Evolutionary conservation across 2,113 vertebrate species (phyloP).

Genomic region (Aegithalos caudatus): DNA sequence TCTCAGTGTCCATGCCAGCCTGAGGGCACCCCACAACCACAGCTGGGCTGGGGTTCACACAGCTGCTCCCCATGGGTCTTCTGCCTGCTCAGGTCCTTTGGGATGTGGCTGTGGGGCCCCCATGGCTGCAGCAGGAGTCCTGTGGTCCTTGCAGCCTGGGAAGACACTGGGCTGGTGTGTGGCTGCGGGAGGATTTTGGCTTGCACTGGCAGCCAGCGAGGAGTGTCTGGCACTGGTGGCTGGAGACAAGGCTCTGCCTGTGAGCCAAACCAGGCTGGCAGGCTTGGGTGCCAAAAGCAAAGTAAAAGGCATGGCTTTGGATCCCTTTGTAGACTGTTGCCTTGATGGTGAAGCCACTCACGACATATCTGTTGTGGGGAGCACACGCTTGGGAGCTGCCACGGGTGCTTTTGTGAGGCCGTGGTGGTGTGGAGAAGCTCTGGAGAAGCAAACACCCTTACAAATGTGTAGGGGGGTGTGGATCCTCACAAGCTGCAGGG

Average conservation of each 20-base stretch:
- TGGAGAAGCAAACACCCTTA: background rate
- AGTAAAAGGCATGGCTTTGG: background rate
- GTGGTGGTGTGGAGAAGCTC: background rate
- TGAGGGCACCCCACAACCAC: background rate
- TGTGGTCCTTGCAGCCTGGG: background rate
- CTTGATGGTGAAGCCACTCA: rapidly evolving
- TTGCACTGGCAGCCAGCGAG: background rate
- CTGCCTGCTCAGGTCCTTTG: background rate
- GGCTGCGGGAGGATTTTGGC: background rate
- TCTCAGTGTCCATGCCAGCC: background rate
- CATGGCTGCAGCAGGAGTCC: background rate
- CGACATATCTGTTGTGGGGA: background rate
- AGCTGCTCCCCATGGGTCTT: rapidly evolving
- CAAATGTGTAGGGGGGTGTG: too few relatives aligned
- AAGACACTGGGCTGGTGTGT: rapidly evolving
- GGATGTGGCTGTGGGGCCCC: background rate
- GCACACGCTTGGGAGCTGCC: background rate
- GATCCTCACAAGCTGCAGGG: background rate
- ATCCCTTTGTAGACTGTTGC: background rate
- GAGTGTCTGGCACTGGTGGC: background rate
- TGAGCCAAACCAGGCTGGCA: background rate
- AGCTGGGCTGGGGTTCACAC: rapidly evolving
- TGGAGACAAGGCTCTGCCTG: background rate
- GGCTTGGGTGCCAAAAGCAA: background rate
- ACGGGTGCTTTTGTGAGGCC: background rate